Percentiles rank a stretch among this genome's conserved stretches.
phyloP scores from a whole-genome alignment of 2,888 invertebrate genomes.

The Torymus auratus region DNA sequence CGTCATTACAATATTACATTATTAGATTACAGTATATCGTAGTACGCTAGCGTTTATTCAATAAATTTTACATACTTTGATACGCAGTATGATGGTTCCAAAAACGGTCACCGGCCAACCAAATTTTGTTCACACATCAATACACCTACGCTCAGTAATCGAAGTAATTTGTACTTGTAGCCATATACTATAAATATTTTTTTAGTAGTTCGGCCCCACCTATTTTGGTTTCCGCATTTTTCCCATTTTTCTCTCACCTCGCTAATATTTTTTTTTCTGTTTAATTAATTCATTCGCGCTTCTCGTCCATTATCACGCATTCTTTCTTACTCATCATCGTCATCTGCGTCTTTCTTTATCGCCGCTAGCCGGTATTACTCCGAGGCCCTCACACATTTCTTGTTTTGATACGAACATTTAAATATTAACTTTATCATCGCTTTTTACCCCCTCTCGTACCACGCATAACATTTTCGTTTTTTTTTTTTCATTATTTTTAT shows the following conservation, averaged over 20 bases:
- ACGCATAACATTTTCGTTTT: conserved; percentile 50
- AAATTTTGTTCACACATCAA: conserved; percentile 77
- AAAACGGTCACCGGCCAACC: conserved; percentile 77
- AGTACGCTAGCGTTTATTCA: conserved; percentile 77
- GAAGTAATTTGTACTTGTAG: conserved; percentile 78
- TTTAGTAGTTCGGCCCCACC: conserved; percentile 73
- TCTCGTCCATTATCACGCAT: conserved; percentile 52
- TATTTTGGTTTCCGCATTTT: conserved; percentile 66
- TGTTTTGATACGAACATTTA: conserved; percentile 76
- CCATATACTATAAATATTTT: conserved; percentile 77
- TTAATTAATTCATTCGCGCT: conserved; percentile 53
- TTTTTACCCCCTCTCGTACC: conserved; percentile 56
- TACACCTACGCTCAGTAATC: conserved; percentile 77
- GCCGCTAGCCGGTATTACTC: conserved; percentile 72
- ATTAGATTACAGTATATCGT: conserved; percentile 77
- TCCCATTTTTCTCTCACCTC: conserved; percentile 62
- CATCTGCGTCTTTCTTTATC: conserved; percentile 58
- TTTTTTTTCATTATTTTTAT: conserved; percentile 48
- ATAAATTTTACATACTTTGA: conserved; percentile 77
- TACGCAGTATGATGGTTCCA: conserved; percentile 77
- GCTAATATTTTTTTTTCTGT: conserved; percentile 60
- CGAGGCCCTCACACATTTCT: conserved; percentile 75
- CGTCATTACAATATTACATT: conserved; percentile 77
- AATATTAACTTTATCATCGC: conserved; percentile 59
- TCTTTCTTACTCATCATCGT: conserved; percentile 50